These are phyloP conservation scores for Hyperoplus lanceolatus DNA, from an alignment of 2,797 vertebrate genomes.

Conservation along the genomic window DNA sequence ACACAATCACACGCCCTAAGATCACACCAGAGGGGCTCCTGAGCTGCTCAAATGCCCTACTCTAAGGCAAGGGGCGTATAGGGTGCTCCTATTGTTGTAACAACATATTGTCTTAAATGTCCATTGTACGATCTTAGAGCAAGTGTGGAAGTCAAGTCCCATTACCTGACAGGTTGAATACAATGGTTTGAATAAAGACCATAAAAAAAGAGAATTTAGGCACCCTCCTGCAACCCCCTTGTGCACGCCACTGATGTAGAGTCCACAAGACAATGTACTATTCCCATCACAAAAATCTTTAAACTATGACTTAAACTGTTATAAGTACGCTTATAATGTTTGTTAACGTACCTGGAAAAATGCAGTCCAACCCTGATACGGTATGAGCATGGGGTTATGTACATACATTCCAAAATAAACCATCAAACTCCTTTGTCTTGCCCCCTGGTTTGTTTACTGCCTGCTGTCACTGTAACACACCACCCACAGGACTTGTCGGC, in stretches of 20 bases:
- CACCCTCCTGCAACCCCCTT: too few species aligned
- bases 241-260: not conserved
- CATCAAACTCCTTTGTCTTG: not conserved
- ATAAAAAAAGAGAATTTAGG: too few species aligned
- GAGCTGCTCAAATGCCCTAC: too few species aligned
- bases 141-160: too few species aligned
- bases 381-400: not conserved
- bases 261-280: not conserved
- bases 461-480: not conserved
- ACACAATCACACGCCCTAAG: too few species aligned
- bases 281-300: not conserved
- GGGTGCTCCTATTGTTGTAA: too few species aligned
- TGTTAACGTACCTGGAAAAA: not conserved
- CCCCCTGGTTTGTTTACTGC: not conserved
- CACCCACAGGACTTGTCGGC: slow-evolving; percentile 1
- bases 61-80: too few species aligned
- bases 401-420: not conserved
- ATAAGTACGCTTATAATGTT: not conserved
- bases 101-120: too few species aligned
- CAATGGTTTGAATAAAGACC: too few species aligned
- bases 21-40: too few species aligned
- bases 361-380: not conserved
- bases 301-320: not conserved
- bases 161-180: too few species aligned
- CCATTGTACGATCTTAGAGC: too few species aligned